Conservation (phyloP, 2,888 invertebrate genomes). For the Conistra vaccinii region DNA sequence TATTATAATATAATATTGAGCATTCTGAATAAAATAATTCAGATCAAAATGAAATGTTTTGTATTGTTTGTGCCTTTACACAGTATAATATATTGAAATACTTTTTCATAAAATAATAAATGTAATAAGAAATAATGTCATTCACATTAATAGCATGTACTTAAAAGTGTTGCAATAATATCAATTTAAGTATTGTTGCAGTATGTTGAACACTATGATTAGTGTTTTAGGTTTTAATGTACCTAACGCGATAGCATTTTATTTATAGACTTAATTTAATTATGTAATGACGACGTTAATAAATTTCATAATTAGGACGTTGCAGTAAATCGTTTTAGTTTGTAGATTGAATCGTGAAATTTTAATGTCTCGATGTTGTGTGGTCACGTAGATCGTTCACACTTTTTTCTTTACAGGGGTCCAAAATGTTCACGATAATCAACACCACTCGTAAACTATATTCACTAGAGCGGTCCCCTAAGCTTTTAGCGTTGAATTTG, state of each 20-base stretch:
- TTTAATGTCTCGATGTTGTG: slow-evolving; percentile 84
- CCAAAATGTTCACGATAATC: slow-evolving; percentile 41
- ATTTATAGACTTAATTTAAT: slow-evolving; percentile 69
- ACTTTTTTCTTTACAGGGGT: slow-evolving; percentile 64
- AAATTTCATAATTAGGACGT: slow-evolving; percentile 58
- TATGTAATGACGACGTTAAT: slow-evolving; percentile 48
- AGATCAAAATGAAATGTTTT: slow-evolving; percentile 72
- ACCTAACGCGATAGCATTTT: slow-evolving; percentile 78
- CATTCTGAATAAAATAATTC: slow-evolving; percentile 64
- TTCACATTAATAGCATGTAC: slow-evolving; percentile 73
- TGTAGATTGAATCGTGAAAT: slow-evolving; percentile 70
- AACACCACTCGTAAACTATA: slow-evolving; percentile 51
- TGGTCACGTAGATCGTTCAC: slow-evolving; percentile 75
- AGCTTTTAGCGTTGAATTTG: slow-evolving; percentile 72
- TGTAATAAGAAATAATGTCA: slow-evolving; percentile 63
- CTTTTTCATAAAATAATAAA: slow-evolving; percentile 71
- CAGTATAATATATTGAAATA: slow-evolving; percentile 77
- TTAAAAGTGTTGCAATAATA: slow-evolving; percentile 82
- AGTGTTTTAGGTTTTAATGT: slow-evolving; percentile 73
- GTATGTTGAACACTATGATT: slow-evolving; percentile 69
- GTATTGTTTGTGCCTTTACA: slow-evolving; percentile 89
- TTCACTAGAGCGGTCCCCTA: slow-evolving; percentile 64
- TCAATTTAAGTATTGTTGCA: slow-evolving; percentile 77
- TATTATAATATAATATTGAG: slow-evolving; percentile 61
- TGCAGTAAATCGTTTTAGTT: slow-evolving; percentile 68